phyloP scores from a whole-genome alignment of 2,888 invertebrate species.

The Ligdia adustata region DNA sequence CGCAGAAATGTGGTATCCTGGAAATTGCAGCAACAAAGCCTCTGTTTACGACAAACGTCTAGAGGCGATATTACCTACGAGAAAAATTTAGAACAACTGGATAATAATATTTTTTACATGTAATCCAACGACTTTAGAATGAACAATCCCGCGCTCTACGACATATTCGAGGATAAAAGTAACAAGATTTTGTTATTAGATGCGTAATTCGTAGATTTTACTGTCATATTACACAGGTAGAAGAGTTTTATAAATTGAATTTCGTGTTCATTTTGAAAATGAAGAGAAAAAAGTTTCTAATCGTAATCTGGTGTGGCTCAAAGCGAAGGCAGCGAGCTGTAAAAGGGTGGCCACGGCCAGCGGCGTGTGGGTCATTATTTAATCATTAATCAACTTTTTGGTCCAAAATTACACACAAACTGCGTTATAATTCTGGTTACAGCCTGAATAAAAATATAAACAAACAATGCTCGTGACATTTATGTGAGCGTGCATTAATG shows the following conservation, averaged over 20 bases:
- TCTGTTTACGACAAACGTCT: conserved; percentile 71
- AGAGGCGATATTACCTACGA: conserved; percentile 55
- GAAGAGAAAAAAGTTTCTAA: conserved; percentile 24
- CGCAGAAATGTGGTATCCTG: conserved; percentile 78
- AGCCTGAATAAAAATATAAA: conserved; percentile 10
- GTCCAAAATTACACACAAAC: conserved; percentile 35
- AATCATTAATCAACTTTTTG: conserved; percentile 41
- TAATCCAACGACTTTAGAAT: conserved; percentile 25
- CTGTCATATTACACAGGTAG: conserved; percentile 15
- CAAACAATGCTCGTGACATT: conserved; percentile 7
- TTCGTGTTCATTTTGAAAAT: conserved; percentile 23
- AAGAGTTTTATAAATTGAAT: conserved; percentile 20
- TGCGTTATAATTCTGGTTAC: conserved; percentile 25
- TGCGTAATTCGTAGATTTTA: conserved; percentile 22
- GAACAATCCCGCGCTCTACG: conserved; percentile 22
- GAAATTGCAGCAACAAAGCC: conserved; percentile 73
- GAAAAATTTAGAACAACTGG: conserved; percentile 53
- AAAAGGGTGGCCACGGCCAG: conserved; percentile 36
- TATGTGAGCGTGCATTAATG: not conserved
- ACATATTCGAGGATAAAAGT: conserved; percentile 15
- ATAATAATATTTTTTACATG: conserved; percentile 51
- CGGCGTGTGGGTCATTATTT: conserved; percentile 40
- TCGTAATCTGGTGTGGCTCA: conserved; percentile 31
- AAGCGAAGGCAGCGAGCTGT: conserved; percentile 36
- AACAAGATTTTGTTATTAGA: conserved; percentile 26